Evolutionary conservation across 2,113 vertebrate species (phyloP).

Genomic region (Mirza zaza): DNA sequence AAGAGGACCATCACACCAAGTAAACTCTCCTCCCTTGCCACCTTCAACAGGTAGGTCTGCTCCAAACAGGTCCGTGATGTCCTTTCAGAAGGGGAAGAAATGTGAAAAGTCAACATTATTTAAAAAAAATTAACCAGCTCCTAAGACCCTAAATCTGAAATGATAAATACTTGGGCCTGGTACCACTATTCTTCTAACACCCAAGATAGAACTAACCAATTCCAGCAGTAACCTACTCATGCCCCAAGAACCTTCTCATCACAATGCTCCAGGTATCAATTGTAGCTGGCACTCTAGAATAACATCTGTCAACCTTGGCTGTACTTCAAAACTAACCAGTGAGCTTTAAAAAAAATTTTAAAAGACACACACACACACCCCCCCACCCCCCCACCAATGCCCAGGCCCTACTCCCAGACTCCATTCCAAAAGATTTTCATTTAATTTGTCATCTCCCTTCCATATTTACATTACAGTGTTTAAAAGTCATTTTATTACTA

Average conservation of each 20-base stretch:
- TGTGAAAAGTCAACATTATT: background rate
- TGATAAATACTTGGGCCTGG: background rate
- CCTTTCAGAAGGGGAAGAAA: slow-evolving; percentile 82
- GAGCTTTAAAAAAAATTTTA: background rate
- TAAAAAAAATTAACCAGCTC: background rate
- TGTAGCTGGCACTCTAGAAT: background rate
- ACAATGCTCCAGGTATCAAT: background rate
- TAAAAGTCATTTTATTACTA: background rate
- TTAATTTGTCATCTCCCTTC: background rate
- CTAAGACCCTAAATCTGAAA: slow-evolving; percentile 24
- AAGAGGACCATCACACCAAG: slow-evolving; percentile 96
- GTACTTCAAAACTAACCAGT: background rate
- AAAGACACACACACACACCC: background rate
- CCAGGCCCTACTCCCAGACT: background rate
- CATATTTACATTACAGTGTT: background rate
- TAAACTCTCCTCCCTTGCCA: slow-evolving; percentile 97
- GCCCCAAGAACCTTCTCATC: background rate
- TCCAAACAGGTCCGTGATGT: slow-evolving; percentile 97
- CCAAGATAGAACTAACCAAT: background rate
- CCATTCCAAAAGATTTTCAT: background rate
- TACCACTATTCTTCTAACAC: background rate
- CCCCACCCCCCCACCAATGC: background rate
- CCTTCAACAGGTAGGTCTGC: slow-evolving; percentile 98
- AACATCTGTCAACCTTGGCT: background rate
- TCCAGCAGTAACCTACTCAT: background rate